A percentile compares a stretch with the other conserved stretches of the same genome.
phyloP scores from a whole-genome alignment of 2,888 invertebrate species.

The Nephrocerus scutellatus region DNA sequence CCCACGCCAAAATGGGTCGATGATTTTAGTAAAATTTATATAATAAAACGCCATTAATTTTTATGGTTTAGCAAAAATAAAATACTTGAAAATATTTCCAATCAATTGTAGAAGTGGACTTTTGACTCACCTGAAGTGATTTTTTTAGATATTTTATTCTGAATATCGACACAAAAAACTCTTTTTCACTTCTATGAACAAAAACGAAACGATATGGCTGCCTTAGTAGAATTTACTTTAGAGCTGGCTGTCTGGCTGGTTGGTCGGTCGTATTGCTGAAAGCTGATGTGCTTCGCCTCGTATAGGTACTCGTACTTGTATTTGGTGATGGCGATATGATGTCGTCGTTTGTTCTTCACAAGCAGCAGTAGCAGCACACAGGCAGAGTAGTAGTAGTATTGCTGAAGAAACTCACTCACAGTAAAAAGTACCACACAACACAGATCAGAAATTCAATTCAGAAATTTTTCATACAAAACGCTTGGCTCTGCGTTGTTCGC shows the following conservation, averaged over 20 bases:
- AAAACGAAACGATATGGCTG: not conserved
- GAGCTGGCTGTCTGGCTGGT: slow-evolving; percentile 4
- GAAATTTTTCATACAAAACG: no score
- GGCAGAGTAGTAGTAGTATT: no score
- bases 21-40: slow-evolving; percentile 26
- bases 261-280: not conserved
- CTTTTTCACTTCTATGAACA: slow-evolving; percentile 1
- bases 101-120: slow-evolving; percentile 26
- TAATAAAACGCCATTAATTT: slow-evolving; percentile 29
- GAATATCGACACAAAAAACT: slow-evolving; percentile 15
- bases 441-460: no score
- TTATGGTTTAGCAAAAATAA: slow-evolving; percentile 28
- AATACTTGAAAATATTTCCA: slow-evolving; percentile 27
- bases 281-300: no score
- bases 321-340: no score
- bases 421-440: no score
- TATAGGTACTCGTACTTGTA: no score
- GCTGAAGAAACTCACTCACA: no score
- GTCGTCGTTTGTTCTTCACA: no score
- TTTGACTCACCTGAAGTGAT: slow-evolving; percentile 31
- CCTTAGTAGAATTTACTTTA: slow-evolving; percentile 4
- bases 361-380: no score
- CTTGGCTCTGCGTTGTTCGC: no score
- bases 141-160: slow-evolving; percentile 20
- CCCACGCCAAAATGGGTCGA: slow-evolving; percentile 30